Conservation (phyloP, 1,140 invertebrate species). For the Hypsibius dujardini region DNA sequence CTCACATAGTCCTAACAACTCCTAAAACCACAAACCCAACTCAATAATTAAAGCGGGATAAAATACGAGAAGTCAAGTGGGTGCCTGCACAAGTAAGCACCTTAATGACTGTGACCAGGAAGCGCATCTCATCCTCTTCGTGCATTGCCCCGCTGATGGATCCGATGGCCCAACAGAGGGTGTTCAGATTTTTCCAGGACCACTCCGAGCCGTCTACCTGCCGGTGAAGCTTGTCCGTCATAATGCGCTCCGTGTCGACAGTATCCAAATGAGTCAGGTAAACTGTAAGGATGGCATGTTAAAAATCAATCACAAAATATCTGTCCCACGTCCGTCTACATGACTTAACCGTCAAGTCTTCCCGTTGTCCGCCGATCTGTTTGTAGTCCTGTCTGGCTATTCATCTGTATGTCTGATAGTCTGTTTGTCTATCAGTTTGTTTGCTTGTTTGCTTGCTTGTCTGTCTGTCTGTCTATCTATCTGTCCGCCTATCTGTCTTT, state of each 20-base stretch:
- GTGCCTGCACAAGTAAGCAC: constrained; percentile 25
- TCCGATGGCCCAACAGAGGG: constrained; percentile 97
- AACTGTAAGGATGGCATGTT: constrained; percentile 39
- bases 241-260: constrained; percentile 88
- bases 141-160: constrained; percentile 97
- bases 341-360: background rate
- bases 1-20: constrained; percentile 90
- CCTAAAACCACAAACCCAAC: constrained; percentile 33
- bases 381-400: background rate
- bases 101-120: constrained; percentile 97
- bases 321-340: background rate
- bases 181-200: constrained; percentile 99
- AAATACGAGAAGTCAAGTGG: background rate
- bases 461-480: too few relatives aligned
- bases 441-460: too few relatives aligned
- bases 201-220: constrained; percentile 97
- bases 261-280: constrained; percentile 98
- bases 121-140: constrained; percentile 97
- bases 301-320: background rate
- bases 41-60: background rate
- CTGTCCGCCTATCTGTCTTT: too few relatives aligned
- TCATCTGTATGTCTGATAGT: background rate
- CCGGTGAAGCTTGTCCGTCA: constrained; percentile 96
- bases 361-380: background rate
- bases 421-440: background rate